Evolutionary conservation across 2,888 invertebrate species (phyloP).

Genomic region (Noctua janthe): DNA sequence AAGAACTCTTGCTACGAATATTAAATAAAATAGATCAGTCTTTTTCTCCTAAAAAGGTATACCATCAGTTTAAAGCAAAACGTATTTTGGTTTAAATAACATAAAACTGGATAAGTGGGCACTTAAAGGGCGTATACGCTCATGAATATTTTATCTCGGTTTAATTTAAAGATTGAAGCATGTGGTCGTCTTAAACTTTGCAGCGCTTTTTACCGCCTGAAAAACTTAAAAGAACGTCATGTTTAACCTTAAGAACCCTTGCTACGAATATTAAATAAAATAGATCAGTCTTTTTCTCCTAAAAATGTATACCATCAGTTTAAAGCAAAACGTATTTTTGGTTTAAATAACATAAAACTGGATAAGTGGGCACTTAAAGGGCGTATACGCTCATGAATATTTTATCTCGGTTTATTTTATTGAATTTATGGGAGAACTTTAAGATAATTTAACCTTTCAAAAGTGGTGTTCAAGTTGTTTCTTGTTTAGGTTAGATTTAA

Average conservation of each 20-base stretch:
- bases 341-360: slow-evolving; percentile 29
- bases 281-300: background rate
- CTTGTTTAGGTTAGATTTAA: slow-evolving; percentile 10
- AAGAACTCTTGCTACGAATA: slow-evolving; percentile 10
- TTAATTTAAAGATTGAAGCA: slow-evolving; percentile 22
- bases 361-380: slow-evolving; percentile 27
- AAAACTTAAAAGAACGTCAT: slow-evolving; percentile 10
- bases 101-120: slow-evolving; percentile 25
- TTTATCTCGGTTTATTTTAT: slow-evolving; percentile 44
- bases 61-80: slow-evolving; percentile 33
- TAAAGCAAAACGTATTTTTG: slow-evolving; percentile 33
- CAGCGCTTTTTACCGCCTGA: slow-evolving; percentile 1
- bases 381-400: slow-evolving; percentile 39
- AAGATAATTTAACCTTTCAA: slow-evolving; percentile 31
- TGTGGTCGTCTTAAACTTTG: background rate
- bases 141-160: too few species aligned
- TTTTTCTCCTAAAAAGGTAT: slow-evolving; percentile 14
- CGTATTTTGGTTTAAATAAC: slow-evolving; percentile 6
- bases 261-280: slow-evolving; percentile 19
- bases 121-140: slow-evolving; percentile 26
- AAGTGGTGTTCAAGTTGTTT: slow-evolving; percentile 39
- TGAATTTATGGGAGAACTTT: slow-evolving; percentile 26
- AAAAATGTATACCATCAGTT: slow-evolving; percentile 11
- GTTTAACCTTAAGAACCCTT: slow-evolving; percentile 11
- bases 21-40: slow-evolving; percentile 7